Conservation (phyloP, 2,113 vertebrate species). For the Eubucco bourcierii region DNA sequence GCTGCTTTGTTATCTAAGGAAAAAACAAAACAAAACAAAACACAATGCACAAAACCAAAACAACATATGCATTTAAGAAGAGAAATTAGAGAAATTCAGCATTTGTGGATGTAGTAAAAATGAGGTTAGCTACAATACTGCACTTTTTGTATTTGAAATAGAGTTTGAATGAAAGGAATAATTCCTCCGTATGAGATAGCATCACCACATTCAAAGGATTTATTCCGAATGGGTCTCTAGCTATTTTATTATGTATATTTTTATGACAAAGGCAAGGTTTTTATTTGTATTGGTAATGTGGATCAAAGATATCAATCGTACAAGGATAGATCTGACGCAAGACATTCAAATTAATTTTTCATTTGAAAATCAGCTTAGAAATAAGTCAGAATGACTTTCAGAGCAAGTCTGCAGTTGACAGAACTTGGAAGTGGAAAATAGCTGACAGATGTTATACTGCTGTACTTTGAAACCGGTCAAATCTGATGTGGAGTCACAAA, state of each 20-base stretch:
- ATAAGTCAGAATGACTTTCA: neutral
- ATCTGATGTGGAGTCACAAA: neutral
- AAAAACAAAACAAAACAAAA: neutral
- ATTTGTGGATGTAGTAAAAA: neutral
- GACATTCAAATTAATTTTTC: neutral
- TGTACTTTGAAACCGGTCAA: neutral
- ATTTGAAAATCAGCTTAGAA: neutral
- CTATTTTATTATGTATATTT: neutral
- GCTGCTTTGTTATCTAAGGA: slow-evolving; percentile 24
- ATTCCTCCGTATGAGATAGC: neutral
- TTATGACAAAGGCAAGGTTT: neutral
- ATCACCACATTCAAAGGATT: neutral
- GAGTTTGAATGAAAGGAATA: neutral
- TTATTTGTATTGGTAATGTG: neutral
- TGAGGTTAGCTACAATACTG: neutral
- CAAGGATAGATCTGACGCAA: neutral
- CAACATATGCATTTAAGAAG: neutral
- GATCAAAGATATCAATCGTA: neutral
- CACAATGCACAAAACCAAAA: too few relatives aligned
- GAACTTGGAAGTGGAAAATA: neutral
- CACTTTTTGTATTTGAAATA: neutral
- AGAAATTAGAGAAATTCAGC: neutral
- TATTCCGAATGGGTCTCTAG: neutral
- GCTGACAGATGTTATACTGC: neutral
- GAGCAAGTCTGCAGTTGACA: neutral